A percentile compares a stretch with the other conserved stretches of the same genome.
Conservation (phyloP, 2,888 invertebrate genomes). For the Latheticus oryzae region DNA sequence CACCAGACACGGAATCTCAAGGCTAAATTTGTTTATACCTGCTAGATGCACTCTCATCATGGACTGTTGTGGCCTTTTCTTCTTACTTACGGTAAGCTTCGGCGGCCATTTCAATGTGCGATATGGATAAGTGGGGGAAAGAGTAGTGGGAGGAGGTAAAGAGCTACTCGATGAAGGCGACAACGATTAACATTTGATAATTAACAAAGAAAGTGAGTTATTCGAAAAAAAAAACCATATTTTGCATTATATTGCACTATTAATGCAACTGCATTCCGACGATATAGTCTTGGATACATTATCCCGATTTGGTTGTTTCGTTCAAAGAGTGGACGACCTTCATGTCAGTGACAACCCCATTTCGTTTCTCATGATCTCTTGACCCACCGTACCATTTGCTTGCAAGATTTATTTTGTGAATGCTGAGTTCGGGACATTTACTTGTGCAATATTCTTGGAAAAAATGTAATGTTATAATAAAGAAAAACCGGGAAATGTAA, state of each 20-base stretch:
- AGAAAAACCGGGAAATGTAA: no score
- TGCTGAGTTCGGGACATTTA: no score
- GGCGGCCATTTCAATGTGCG: constrained; percentile 3
- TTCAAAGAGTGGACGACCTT: constrained; percentile 52
- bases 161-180: constrained; percentile 1
- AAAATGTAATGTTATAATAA: no score
- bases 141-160: no score
- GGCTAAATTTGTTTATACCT: constrained; percentile 63
- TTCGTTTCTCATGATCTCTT: constrained; percentile 40
- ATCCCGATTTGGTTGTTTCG: constrained; percentile 50
- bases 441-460: no score
- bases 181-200: no score
- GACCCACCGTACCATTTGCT: no score
- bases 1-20: constrained; percentile 61
- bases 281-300: constrained; percentile 36
- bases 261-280: constrained; percentile 43
- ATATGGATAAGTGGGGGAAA: no score
- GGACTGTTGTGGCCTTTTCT: constrained; percentile 9
- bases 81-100: not conserved
- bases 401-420: no score
- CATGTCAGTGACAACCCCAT: constrained; percentile 49
- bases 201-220: no score
- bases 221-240: no score
- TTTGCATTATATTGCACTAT: no score
- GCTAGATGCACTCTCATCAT: constrained; percentile 42